Base-by-base conservation (phyloP, 2,113 vertebrate genomes). In the Callipepla californica region DNA sequence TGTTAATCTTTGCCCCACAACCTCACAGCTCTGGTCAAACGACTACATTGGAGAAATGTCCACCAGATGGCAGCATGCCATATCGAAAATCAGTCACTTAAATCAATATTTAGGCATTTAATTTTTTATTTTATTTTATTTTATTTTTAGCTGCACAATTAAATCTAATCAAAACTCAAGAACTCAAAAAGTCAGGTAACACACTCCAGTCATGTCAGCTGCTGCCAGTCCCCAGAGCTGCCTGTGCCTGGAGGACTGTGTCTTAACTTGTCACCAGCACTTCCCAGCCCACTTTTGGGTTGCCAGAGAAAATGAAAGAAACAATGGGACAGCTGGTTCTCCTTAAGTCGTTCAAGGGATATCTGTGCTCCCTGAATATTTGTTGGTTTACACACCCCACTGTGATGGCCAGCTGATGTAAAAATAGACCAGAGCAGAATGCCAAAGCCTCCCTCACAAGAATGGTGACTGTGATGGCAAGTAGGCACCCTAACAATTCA, bases 31-130 rank as follows among this genome's bases (percentile, higher is more conserved):
- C 53, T 40, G 86, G 88, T 58, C 93, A 78, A 65, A 88, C 1
- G 26, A n/a, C 42, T 53, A 25, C 48, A 90, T 86, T 48, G 53
- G 87, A 93, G 48, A 85, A 61, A 17, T 11, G 87, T 78, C 96
- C 96, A 96, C 95, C 94, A 96, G 96, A 96, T 96, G 95, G 95
- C 94, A 96, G 94, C 92, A 96, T 96, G 95, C 94, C 96, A 96
- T 96, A 95, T 96, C 61, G 66, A 96, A 96, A 96, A 94, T 75
- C 85, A 93, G 73, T 90, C 90, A 91, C 82, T 91, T 85, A 77
- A 94, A 96, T 96, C 92, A 84, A 80, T 82, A 92, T 94, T 96
- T 95, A 92, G 86, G 67, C 67, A 38, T n/a, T 3, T 50, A 32
- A 16, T 58, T 30, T 15, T 40, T n/a, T 32, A 10, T 22, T 36